Evolutionary conservation across 2,113 vertebrate genomes (phyloP), one percentile per base, ranked within the genome.

Genomic region (Sciurus niger): DNA sequence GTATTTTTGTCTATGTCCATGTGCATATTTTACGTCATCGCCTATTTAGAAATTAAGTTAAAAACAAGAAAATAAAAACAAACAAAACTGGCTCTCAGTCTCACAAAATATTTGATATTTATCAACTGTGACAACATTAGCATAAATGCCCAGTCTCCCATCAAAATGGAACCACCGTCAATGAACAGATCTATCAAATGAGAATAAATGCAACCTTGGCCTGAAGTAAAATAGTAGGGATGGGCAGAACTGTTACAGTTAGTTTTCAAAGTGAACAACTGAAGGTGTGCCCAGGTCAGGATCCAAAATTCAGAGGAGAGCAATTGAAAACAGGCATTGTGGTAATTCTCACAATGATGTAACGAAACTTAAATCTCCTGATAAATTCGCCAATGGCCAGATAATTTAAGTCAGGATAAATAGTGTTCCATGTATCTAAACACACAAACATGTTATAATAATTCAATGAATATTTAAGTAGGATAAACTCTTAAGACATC

Each of bases 31-130:
- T 40, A 84, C 46, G 22, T 89, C 72, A 55, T 73, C 48, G n/a
- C 7, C 53, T 68, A 53, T 14, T 67, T 24, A 67, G 9, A 76
- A 77, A 74, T 25, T 8, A 95, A 84, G 80, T 8, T 3, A 43
- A 84, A 89, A 89, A 93, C 22, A 80, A 51, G 17, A 91, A 30
- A 80, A 22, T 55, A 73, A 86, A 86, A 82, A 73, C 40, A 70
- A 84, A 89, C 40, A 70, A 84, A 89, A 70, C 24, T 63, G 30
- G n/a, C 46, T 46, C n/a, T 51, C 2, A 8, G 24, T 28, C 51
- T 83, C 76, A 17, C 2, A 48, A 51, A 85, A 18, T 86, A 90
- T 63, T 63, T 70, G 68, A n/a, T 53, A 86, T 55, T 82, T 77
- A 86, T 14, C 17, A 17, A 4, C 63, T 53, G 32, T 65, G 80